A percentile compares a stretch with the other conserved stretches of the same genome.
Conservation (phyloP, 92 coral and sea anemone species). For the Actinernus sp. region DNA sequence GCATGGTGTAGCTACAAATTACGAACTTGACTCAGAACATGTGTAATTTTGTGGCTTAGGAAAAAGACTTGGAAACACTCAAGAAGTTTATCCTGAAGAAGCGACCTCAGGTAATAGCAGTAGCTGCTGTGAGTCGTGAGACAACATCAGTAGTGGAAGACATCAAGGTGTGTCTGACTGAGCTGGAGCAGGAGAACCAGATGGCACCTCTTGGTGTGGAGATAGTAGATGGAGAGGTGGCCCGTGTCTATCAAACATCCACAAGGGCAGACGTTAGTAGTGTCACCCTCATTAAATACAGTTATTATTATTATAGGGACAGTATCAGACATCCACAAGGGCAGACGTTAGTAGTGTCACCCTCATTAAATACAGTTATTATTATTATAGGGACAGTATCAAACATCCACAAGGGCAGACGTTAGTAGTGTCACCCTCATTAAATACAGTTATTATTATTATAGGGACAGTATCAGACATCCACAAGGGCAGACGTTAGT, state of each 20-base stretch:
- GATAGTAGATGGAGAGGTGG: slow-evolving; percentile 91
- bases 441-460: no score
- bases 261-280: slow-evolving; percentile 84
- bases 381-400: no score
- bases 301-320: no score
- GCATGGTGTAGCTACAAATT: no score
- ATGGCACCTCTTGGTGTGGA: slow-evolving; percentile 94
- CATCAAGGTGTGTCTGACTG: slow-evolving; percentile 88
- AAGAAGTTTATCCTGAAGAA: slow-evolving; percentile 94
- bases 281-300: no score
- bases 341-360: slow-evolving; percentile 72
- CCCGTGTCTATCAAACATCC: slow-evolving; percentile 85
- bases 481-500: no score
- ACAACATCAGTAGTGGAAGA: slow-evolving; percentile 82
- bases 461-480: no score
- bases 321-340: slow-evolving; percentile 84
- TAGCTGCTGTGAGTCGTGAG: slow-evolving; percentile 88
- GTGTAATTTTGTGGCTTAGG: slow-evolving; percentile 43
- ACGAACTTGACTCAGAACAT: no score
- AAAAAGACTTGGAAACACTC: slow-evolving; percentile 80
- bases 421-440: no score
- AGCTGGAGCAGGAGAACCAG: slow-evolving; percentile 97
- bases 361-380: no score
- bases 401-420: no score
- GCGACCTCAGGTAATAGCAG: slow-evolving; percentile 93